These are phyloP conservation scores for Canis aureus DNA, from an alignment of 2,113 vertebrate genomes.

Conservation along the genomic window DNA sequence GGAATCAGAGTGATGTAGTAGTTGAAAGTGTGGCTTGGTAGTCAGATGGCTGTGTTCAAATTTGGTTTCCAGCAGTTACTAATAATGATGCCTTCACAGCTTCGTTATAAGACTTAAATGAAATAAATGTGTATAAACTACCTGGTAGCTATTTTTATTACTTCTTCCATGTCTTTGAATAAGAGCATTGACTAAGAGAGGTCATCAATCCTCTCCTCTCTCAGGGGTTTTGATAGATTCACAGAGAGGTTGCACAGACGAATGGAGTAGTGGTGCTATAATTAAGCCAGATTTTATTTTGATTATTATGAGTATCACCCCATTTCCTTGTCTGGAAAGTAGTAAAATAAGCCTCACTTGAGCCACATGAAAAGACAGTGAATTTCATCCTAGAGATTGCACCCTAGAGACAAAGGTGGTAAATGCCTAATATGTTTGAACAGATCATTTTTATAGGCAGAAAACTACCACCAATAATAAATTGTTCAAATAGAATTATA, in stretches of 20 bases:
- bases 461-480: background rate
- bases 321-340: conserved; percentile 44
- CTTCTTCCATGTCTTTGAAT: background rate
- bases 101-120: conserved; percentile 7
- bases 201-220: background rate
- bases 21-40: background rate
- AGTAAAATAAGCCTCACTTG: conserved; percentile 32
- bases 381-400: background rate
- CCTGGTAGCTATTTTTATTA: background rate
- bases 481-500: conserved; percentile 33
- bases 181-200: background rate
- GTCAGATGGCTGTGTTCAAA: background rate
- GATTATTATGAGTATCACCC: background rate
- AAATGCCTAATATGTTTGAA: conserved; percentile 50
- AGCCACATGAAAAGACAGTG: background rate
- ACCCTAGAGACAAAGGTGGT: conserved; percentile 13
- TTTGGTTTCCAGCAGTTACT: background rate
- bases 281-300: conserved; percentile 53
- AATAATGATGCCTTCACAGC: background rate
- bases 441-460: conserved; percentile 12
- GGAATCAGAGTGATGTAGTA: background rate
- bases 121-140: background rate
- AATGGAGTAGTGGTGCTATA: background rate
- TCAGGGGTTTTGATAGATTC: background rate
- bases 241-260: background rate